Evolutionary conservation across 2,888 invertebrate genomes (phyloP), one percentile per base, ranked within the genome.

Genomic region (Agonopterix subpropinquella): DNA sequence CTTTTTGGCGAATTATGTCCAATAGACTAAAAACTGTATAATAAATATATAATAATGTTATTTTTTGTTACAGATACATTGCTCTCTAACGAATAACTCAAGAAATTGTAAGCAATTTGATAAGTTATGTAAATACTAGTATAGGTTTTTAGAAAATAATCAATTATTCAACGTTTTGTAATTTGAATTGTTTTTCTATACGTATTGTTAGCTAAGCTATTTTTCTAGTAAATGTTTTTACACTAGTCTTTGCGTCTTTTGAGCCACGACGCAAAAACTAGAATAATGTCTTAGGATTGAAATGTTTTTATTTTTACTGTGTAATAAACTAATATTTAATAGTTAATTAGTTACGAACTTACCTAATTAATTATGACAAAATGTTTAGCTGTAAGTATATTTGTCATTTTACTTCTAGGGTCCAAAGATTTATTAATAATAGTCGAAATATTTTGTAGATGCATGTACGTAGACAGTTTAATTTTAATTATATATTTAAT

Each of bases 261-360:
- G 84, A 85, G 84, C 84, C 84, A 56, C 64, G 80, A 76, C 80
- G 77, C 73, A 78, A 77, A 71, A 78, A 73, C 79, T 78, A 73
- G 58, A 46, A 57, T 42, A 49, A 11, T 43, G 36, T 42, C 41
- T 41, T 47, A 47, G 48, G 43, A 49, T 54, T 39, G 47, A 8
- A 41, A 18, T 36, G 42, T 4, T 36, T 36, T 8, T 10, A 41
- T 13, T 10, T 41, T 28, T 9, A 36, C 9, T 41, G n/a, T 18
- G 35, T 10, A 42, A 35, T 18, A 11, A 41, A 13, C 41, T 47
- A 49, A 47, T 13, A n/a, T n/a, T n/a, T n/a, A 50, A 45, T 15
- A 11, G 28, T 46, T 39, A 8, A 9, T 37, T 43, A 41, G 11
- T 9, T 13, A 35, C 45, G 45, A 15, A 15, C 8, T 7, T 41